These are phyloP conservation scores for Neuroterus valhalla DNA, from an alignment of 1,140 invertebrate genomes.

Conservation along the genomic window DNA sequence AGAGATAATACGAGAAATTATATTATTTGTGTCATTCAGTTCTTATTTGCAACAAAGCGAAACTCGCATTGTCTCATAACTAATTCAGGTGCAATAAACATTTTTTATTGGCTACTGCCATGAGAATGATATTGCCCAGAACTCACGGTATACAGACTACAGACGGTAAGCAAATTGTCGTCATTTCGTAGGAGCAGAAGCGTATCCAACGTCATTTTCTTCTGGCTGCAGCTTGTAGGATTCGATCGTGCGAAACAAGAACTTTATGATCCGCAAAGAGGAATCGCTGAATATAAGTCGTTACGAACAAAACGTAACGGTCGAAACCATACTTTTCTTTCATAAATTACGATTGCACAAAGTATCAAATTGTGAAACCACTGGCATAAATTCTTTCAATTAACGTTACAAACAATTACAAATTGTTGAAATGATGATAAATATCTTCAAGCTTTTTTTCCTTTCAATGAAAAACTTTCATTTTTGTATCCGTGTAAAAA, in stretches of 20 bases:
- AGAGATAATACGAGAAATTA: background rate
- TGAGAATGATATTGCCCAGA: slow-evolving; percentile 19
- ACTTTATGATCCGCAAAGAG: slow-evolving; percentile 29
- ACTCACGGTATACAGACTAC: slow-evolving; percentile 16
- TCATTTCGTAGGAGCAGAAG: slow-evolving; percentile 24
- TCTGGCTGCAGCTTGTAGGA: slow-evolving; percentile 28
- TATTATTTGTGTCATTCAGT: background rate
- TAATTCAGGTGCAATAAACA: slow-evolving; percentile 13
- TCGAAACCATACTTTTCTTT: slow-evolving; percentile 24
- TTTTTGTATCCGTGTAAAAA: too few species aligned
- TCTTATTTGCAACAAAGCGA: slow-evolving; percentile 15
- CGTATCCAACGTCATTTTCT: slow-evolving; percentile 30
- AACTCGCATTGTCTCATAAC: slow-evolving; percentile 16
- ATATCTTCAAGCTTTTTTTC: too few species aligned
- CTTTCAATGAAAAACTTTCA: too few species aligned
- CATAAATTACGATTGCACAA: background rate
- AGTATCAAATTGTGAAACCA: background rate
- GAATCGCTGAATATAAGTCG: slow-evolving; percentile 30
- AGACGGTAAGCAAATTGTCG: slow-evolving; percentile 29
- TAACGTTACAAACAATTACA: too few species aligned
- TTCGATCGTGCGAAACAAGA: slow-evolving; percentile 25
- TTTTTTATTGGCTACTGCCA: slow-evolving; percentile 22
- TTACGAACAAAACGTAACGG: slow-evolving; percentile 24
- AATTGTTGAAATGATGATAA: too few species aligned
- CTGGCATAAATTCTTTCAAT: background rate